Evolutionary conservation across 2,797 vertebrate genomes (phyloP).

Genomic region (Rhyacichthys aspro): DNA sequence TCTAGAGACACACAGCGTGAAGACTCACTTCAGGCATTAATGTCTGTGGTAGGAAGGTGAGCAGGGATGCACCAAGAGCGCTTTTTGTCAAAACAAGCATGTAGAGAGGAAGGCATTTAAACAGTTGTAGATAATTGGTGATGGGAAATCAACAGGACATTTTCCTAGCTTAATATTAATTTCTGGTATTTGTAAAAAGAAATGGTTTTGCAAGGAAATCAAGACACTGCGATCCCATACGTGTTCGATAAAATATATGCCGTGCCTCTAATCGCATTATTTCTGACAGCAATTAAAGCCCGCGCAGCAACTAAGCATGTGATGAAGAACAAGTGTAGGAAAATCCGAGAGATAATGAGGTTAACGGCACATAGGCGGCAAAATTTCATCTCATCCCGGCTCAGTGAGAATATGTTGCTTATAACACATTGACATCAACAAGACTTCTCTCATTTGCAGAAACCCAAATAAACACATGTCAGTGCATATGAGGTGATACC

Average conservation of each 20-base stretch:
- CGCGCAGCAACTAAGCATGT: background rate
- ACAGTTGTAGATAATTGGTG: too few relatives aligned
- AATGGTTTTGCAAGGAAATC: background rate
- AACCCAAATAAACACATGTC: conserved; percentile 30
- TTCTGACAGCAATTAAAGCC: background rate
- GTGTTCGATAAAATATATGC: background rate
- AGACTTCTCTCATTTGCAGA: conserved; percentile 11
- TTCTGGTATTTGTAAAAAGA: too few relatives aligned
- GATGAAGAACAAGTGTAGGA: conserved; percentile 7
- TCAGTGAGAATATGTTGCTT: conserved; percentile 6
- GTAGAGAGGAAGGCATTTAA: too few relatives aligned
- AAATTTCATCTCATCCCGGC: conserved; percentile 14
- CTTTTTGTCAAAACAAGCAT: background rate
- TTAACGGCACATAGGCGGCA: conserved; percentile 20
- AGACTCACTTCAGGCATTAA: background rate
- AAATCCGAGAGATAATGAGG: conserved; percentile 17
- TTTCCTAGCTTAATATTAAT: too few relatives aligned
- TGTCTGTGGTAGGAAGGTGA: background rate
- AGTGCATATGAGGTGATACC: conserved; percentile 1
- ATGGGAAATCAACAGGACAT: too few relatives aligned
- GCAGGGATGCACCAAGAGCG: background rate
- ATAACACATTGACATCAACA: conserved; percentile 17
- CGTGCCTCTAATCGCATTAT: background rate
- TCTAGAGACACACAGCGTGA: conserved; percentile 1
- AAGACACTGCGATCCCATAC: background rate